These are phyloP conservation scores for Pipistrellus nathusii DNA, from an alignment of 2,797 vertebrate species.

Conservation along the genomic window DNA sequence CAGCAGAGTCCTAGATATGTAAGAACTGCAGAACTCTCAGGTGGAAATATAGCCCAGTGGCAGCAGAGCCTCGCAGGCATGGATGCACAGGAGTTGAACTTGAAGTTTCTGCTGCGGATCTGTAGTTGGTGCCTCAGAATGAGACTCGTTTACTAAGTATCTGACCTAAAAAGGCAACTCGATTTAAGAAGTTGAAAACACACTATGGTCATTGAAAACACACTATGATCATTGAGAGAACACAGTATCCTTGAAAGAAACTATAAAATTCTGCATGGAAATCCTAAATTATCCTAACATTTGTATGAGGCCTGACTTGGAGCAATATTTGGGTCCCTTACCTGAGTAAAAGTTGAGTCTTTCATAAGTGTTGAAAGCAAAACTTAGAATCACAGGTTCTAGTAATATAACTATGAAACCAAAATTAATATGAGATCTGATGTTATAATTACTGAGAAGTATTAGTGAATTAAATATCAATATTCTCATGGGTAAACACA, in stretches of 20 bases:
- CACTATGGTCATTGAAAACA: background rate
- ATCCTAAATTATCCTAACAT: background rate
- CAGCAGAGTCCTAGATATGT: background rate
- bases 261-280: background rate
- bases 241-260: background rate
- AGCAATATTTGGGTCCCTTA: background rate
- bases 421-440: background rate
- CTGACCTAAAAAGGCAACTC: background rate
- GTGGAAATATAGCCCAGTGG: background rate
- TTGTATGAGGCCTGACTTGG: background rate
- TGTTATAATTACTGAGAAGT: background rate
- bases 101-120: background rate
- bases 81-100: background rate
- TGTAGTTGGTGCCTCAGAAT: background rate
- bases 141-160: background rate
- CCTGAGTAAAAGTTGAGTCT: background rate
- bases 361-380: background rate
- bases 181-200: background rate
- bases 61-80: background rate
- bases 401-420: background rate
- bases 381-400: background rate
- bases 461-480: background rate
- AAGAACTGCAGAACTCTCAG: background rate
- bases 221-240: background rate
- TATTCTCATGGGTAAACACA: background rate